A percentile compares a stretch with the other conserved stretches of the same genome.
phyloP scores from a whole-genome alignment of 2,888 invertebrate genomes.

The Catocala fraxini region DNA sequence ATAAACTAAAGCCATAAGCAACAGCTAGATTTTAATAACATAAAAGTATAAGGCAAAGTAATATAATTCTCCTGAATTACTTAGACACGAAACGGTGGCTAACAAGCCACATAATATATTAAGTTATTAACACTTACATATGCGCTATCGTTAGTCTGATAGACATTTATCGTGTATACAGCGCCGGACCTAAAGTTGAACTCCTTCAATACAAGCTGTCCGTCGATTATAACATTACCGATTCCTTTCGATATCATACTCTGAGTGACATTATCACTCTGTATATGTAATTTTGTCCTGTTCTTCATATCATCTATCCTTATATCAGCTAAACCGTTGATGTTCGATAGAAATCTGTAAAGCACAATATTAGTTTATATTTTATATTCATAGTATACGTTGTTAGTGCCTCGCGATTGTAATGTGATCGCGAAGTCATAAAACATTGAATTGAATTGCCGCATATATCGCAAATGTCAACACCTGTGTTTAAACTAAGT shows the following conservation, averaged over 20 bases:
- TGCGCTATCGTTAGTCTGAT: conserved; percentile 66
- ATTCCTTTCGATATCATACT: conserved; percentile 65
- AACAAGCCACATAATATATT: neutral
- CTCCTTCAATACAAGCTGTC: conserved; percentile 58
- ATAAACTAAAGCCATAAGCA: no score
- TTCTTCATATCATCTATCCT: conserved; percentile 61
- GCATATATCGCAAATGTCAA: no score
- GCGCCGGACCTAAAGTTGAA: conserved; percentile 88
- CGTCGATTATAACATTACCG: conserved; percentile 73
- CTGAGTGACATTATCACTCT: conserved; percentile 62
- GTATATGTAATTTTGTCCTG: conserved; percentile 55
- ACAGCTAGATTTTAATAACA: no score
- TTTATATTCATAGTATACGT: neutral
- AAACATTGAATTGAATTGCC: neutral
- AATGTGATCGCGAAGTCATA: neutral
- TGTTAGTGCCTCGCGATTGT: neutral
- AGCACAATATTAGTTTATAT: conserved; percentile 4
- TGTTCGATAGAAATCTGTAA: conserved; percentile 79
- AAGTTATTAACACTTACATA: conserved; percentile 62
- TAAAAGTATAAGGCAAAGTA: no score
- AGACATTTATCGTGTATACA: conserved; percentile 88
- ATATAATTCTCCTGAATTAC: no score
- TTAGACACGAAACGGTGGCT: no score
- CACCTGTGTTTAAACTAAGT: no score
- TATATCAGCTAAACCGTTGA: conserved; percentile 56